Evolutionary conservation across 2,113 vertebrate genomes (phyloP), one percentile per base, ranked within the genome.

Genomic region (Orthonyx spaldingii): DNA sequence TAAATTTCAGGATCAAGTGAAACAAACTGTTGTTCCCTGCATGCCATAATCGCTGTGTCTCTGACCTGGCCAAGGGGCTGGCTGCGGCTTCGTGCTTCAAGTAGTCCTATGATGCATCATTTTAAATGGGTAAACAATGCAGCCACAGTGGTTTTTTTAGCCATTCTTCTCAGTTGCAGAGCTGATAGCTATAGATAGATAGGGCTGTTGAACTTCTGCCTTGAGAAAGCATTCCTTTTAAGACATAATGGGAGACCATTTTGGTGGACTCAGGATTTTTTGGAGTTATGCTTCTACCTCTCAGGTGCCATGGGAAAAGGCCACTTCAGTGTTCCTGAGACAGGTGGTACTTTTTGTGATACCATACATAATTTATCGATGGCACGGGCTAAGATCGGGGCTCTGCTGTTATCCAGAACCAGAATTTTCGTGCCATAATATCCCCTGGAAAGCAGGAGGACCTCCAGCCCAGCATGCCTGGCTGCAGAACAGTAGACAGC

Each of bases 1-100:
- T 90, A 89, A 84, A 88, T 94, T 90, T 74, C 72, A 69, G 82
- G 41, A 84, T 81, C 41, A 81, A 94, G 50, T 64, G 77, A 93
- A 59, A 83, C 2, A 41, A 87, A 90, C 32, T 81, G 44, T 56
- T 92, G 69, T 55, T 96, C 70, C 49, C 47, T 94, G 72, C 16
- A 61, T 86, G 56, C 59, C 7, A 0, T 61, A 78, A 79, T 63
- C 3, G 0, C 68, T 11, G 3, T 49, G 68, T 71, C 70, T 93
- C 69, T 8, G 78, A 60, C 91, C 84, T 90, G 60, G 81, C 69
- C 44, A 44, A 53, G 76, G 28, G 56, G 23, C 59, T 60, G 66
- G 7, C 30, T 16, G 4, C 81, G 80, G 37, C 19, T 68, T 53
- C 0, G 0, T 83, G 41, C 37, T 78, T 21, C 11, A 55, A 42